These are phyloP conservation scores for Antrozous pallidus DNA, from an alignment of 2,797 vertebrate species.

Conservation along the genomic window DNA sequence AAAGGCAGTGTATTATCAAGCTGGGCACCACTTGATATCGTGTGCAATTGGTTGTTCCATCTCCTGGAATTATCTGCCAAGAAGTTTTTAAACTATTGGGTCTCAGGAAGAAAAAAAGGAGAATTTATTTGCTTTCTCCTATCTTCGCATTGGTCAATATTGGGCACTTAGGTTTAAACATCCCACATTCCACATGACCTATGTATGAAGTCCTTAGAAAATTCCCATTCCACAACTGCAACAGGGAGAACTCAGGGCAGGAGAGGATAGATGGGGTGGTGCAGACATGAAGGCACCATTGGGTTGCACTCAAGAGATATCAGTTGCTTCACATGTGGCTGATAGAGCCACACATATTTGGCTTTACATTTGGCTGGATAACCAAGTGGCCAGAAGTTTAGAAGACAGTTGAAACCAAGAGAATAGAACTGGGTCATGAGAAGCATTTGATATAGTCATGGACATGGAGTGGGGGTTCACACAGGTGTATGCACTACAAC, in stretches of 20 bases:
- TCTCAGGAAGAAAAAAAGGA: not conserved
- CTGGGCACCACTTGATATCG: not conserved
- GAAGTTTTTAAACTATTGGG: not conserved
- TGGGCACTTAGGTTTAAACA: not conserved
- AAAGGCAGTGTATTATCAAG: not conserved
- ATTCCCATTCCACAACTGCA: not conserved
- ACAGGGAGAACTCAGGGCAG: not conserved
- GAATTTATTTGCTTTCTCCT: not conserved
- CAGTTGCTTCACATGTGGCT: not conserved
- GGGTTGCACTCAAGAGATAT: not conserved
- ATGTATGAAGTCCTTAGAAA: not conserved
- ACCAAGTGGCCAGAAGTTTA: not conserved
- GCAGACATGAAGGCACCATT: not conserved
- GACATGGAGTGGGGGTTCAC: not conserved
- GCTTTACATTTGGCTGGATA: not conserved
- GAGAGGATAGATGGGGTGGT: not conserved
- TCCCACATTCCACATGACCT: not conserved
- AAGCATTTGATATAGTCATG: not conserved
- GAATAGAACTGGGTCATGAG: not conserved
- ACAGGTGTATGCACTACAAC: not conserved
- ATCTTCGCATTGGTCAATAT: not conserved
- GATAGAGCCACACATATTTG: not conserved
- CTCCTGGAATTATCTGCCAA: not conserved
- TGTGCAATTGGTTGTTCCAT: not conserved
- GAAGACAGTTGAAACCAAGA: not conserved